These are phyloP conservation scores for Arctopsyche grandis DNA, from an alignment of 1,140 invertebrate genomes.

Conservation along the genomic window DNA sequence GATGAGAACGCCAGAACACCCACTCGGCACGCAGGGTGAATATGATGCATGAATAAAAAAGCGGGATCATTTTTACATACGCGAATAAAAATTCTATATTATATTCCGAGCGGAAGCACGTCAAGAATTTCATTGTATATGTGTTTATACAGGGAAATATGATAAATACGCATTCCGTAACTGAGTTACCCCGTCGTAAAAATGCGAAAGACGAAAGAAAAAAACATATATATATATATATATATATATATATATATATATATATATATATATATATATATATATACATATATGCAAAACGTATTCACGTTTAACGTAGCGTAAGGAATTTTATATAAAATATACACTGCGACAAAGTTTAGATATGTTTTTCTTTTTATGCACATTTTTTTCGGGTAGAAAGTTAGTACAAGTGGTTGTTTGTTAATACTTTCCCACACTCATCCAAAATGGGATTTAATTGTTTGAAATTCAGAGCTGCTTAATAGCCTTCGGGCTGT, in stretches of 20 bases:
- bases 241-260: slow-evolving; percentile 16
- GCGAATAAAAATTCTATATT: slow-evolving; percentile 17
- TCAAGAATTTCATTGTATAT: slow-evolving; percentile 34
- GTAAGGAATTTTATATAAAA: neutral
- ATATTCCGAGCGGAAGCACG: slow-evolving; percentile 23
- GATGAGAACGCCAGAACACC: slow-evolving; percentile 40
- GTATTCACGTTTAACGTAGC: slow-evolving; percentile 7
- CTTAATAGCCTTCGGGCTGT: slow-evolving; percentile 9
- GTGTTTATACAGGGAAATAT: slow-evolving; percentile 1
- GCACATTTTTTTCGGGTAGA: neutral
- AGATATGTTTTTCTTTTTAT: neutral
- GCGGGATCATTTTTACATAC: slow-evolving; percentile 11
- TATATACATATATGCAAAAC: neutral
- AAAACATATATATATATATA: slow-evolving; percentile 31
- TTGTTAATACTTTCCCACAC: slow-evolving; percentile 40
- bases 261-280: neutral
- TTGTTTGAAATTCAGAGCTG: slow-evolving; percentile 10
- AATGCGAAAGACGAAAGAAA: slow-evolving; percentile 1
- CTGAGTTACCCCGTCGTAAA: slow-evolving; percentile 37
- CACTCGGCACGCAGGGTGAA: slow-evolving; percentile 34
- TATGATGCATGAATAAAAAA: slow-evolving; percentile 35
- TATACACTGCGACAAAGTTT: neutral
- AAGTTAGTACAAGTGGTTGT: neutral
- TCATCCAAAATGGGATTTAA: slow-evolving; percentile 36
- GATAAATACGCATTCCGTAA: slow-evolving; percentile 33